These are phyloP conservation scores for Adrianichthys oophorus DNA, from an alignment of 2,797 vertebrate genomes.

Conservation along the genomic window DNA sequence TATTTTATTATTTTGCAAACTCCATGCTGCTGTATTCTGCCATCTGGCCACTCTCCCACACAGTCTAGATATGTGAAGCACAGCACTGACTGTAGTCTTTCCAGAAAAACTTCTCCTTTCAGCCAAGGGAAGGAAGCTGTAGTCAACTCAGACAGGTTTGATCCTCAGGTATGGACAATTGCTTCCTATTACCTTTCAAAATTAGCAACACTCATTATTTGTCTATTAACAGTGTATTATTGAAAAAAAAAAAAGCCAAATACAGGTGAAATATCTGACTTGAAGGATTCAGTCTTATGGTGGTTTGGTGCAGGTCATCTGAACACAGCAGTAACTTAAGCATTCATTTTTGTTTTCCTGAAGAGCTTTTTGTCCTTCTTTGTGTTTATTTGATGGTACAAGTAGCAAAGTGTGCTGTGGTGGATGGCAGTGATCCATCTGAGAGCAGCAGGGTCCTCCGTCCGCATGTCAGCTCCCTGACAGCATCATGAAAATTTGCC, in stretches of 20 bases:
- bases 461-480: slow-evolving; percentile 61
- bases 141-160: slow-evolving; percentile 29
- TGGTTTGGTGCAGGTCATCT: slow-evolving; percentile 10
- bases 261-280: background rate
- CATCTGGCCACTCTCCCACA: slow-evolving; percentile 69
- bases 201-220: background rate
- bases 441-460: slow-evolving; percentile 50
- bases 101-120: slow-evolving; percentile 37
- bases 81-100: slow-evolving; percentile 50
- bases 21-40: slow-evolving; percentile 54
- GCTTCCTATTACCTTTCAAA: background rate
- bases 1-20: slow-evolving; percentile 39
- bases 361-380: slow-evolving; percentile 46
- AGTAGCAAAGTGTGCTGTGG: slow-evolving; percentile 54
- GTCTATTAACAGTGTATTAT: slow-evolving; percentile 2
- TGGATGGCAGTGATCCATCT: slow-evolving; percentile 52
- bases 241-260: slow-evolving; percentile 4
- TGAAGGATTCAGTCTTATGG: slow-evolving; percentile 2
- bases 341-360: slow-evolving; percentile 23
- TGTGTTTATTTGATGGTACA: slow-evolving; percentile 55
- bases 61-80: slow-evolving; percentile 66
- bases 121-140: slow-evolving; percentile 36
- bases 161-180: slow-evolving; percentile 9
- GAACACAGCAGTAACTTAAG: slow-evolving; percentile 20
- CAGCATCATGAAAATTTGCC: slow-evolving; percentile 62